These are phyloP conservation scores for Nematolebias whitei DNA, from an alignment of 2,113 vertebrate species.

Conservation along the genomic window DNA sequence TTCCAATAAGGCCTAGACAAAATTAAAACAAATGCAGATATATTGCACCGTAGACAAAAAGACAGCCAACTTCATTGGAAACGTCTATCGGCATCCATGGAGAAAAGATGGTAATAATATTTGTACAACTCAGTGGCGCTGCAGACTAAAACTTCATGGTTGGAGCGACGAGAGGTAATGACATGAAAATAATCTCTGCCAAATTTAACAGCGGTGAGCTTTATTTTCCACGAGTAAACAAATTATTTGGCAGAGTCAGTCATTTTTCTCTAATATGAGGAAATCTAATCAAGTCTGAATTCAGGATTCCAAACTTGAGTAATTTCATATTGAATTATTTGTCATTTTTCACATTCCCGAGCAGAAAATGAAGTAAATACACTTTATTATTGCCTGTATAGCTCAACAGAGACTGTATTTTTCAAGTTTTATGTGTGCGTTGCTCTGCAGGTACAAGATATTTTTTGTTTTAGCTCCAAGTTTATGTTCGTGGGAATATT, in stretches of 20 bases:
- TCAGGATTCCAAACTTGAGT: not conserved
- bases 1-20: not conserved
- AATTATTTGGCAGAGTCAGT: not conserved
- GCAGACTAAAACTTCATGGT: constrained; percentile 22
- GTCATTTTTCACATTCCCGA: not conserved
- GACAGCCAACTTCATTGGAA: not conserved
- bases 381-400: not conserved
- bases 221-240: not conserved
- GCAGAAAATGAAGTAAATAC: not conserved
- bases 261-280: constrained; percentile 9
- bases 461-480: no score
- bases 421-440: not conserved
- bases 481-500: no score
- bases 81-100: constrained; percentile 24
- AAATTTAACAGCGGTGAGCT: constrained; percentile 1
- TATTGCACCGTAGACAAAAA: constrained; percentile 3
- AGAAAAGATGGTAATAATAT: constrained; percentile 13
- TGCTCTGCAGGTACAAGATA: not conserved
- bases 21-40: constrained; percentile 13
- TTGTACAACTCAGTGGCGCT: constrained; percentile 16
- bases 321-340: not conserved
- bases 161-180: constrained; percentile 22
- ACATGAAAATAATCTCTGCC: constrained; percentile 20
- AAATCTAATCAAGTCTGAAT: constrained; percentile 17
- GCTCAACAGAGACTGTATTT: not conserved